Base-by-base conservation (phyloP, 1,140 invertebrate species). In the Drosophila novamexicana region DNA sequence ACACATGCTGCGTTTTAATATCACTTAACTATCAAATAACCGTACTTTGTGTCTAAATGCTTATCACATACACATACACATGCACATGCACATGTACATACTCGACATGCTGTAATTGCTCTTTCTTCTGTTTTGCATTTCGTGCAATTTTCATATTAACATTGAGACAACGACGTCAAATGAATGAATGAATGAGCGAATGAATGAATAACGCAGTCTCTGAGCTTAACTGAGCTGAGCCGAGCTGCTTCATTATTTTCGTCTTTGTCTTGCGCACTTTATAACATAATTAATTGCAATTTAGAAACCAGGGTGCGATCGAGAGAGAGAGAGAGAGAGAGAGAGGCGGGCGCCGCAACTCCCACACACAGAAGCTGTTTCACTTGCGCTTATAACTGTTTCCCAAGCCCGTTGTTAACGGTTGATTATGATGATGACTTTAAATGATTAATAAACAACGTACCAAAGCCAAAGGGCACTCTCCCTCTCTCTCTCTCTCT, bases 391-490 rank as follows among this genome's bases (percentile, higher is more conserved):
- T 86, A 65, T 82, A 86, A 86, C 82, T 88, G 79, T 88, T 66
- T 69, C 79, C 66, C 84, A 89, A 74, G 81, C 77, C 77, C 77
- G 81, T 88, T 90, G 85, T 90, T 89, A 89, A 89, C 84, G 84
- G 84, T 89, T 89, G 77, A 89, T 89, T 90, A 83, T 90, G 70
- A 81, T 89, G 81, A 89, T 89, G 85, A 90, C 78, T 84, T 89
- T 89, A 89, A 89, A 90, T 89, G 86, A 89, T 90, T 89, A 90
- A 89, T 89, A 90, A 89, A 89, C 81, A 88, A 89, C 66, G 62
- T 69, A 53, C 14, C 63, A 32, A 66, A 72, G 67, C 59, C 63
- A 77, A 79, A 79, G 65, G 74, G 63, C 63, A 77, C 53, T 14
- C 52, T 49, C 1, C 0, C 12, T 57, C 45, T 71, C 14, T 34